phyloP scores from a whole-genome alignment of 2,888 invertebrate species.

The Druceiella hillmani region DNA sequence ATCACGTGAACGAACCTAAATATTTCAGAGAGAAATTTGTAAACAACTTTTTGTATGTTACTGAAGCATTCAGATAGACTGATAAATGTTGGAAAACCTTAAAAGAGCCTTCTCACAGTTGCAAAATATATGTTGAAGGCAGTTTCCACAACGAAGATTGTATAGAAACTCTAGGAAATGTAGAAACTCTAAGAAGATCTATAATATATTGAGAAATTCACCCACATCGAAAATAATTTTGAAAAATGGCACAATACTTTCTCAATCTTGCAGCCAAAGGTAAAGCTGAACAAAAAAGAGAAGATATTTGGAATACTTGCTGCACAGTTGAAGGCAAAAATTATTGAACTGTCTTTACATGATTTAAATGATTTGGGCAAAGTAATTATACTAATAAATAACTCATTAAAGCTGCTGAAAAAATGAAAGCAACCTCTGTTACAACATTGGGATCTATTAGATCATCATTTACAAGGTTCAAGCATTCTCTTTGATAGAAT shows the following conservation, averaged over 20 bases:
- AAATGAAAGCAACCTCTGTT: slow-evolving; percentile 32
- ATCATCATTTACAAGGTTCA: slow-evolving; percentile 29
- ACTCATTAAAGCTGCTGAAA: slow-evolving; percentile 26
- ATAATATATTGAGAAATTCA: slow-evolving; percentile 28
- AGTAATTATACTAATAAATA: slow-evolving; percentile 13
- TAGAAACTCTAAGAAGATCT: slow-evolving; percentile 32
- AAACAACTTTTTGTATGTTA: slow-evolving; percentile 26
- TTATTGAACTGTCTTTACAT: neutral
- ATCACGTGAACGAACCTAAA: slow-evolving; percentile 31
- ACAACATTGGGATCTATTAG: slow-evolving; percentile 30
- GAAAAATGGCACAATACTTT: slow-evolving; percentile 27
- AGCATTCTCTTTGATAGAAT: slow-evolving; percentile 28
- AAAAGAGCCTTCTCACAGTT: slow-evolving; percentile 30
- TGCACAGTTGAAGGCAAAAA: neutral
- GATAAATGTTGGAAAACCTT: slow-evolving; percentile 32
- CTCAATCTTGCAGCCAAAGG: slow-evolving; percentile 26
- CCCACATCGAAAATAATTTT: slow-evolving; percentile 31
- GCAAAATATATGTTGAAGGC: slow-evolving; percentile 31
- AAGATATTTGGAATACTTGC: slow-evolving; percentile 33
- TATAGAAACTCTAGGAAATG: slow-evolving; percentile 26
- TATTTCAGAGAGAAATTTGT: slow-evolving; percentile 29
- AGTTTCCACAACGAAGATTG: slow-evolving; percentile 32
- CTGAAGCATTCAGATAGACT: slow-evolving; percentile 28
- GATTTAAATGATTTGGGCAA: slow-evolving; percentile 26
- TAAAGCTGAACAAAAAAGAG: slow-evolving; percentile 29